Evolutionary conservation across 2,888 invertebrate genomes (phyloP), one percentile per base, ranked within the genome.

Genomic region (Linnaemya tessellans): DNA sequence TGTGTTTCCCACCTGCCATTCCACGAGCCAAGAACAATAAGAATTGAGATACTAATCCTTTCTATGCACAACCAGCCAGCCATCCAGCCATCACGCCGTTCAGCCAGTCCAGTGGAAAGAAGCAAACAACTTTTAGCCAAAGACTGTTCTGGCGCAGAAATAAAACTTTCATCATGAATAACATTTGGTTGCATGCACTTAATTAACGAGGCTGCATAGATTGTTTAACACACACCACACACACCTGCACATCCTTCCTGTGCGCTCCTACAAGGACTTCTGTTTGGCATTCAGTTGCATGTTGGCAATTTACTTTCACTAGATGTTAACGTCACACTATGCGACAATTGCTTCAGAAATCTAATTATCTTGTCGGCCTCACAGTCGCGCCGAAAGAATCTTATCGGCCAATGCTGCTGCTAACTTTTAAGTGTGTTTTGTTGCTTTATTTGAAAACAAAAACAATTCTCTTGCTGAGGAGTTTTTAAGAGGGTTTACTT

Each of bases 261-360:
- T 10, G n/a, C 20, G 8, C 71, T 60, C 46, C 60, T 25, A 35
- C 35, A 46, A 13, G 9, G 1, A 4, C 43, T 58, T 22, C 13
- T 71, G 11, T 13, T 15, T 68, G 11, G 25, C 46, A 15, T 56
- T 10, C 58, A 41, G 43, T 22, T 67, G 73, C 79, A 56, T 54
- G 79, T 56, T 71, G 70, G 25, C 75, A 82, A 79, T 70, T 82
- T 75, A 85, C 85, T 85, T 85, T 82, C 79, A 82, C 82, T 82
- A 22, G 18, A 49, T 54, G 65, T 54, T 41, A 46, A 15, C 75
- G 79, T 68, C 67, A 70, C 79, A 75, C 71, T 25, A 60, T 64
- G 70, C 22, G 67, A 25, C 73, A 81, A 81, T 81, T 81, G 54
- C 74, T 68, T 70, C 60, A 75, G 73, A 86, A 86, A 84, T 80